phyloP scores from a whole-genome alignment of 2,113 vertebrate genomes.

The Festucalex cinctus region DNA sequence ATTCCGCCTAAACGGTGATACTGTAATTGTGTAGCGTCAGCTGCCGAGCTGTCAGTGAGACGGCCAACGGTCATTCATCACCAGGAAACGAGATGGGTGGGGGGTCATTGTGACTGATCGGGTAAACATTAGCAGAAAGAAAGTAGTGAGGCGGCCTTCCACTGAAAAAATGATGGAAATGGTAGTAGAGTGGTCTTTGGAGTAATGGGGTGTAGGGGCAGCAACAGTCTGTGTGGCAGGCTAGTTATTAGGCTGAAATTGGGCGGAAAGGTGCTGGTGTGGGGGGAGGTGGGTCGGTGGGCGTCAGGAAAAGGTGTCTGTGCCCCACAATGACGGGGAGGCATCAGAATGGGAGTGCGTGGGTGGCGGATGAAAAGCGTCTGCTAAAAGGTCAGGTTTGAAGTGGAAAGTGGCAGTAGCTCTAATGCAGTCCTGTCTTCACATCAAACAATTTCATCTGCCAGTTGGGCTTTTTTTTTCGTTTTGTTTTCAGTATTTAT shows the following conservation, averaged over 20 bases:
- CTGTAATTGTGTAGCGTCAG: conserved; percentile 75
- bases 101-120: conserved; percentile 55
- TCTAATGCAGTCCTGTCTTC: conserved; percentile 55
- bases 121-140: conserved; percentile 63
- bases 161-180: conserved; percentile 50
- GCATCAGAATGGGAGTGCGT: conserved; percentile 54
- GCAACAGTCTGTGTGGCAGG: conserved; percentile 46
- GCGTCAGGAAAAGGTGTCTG: conserved; percentile 27
- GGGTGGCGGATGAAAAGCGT: conserved; percentile 54
- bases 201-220: conserved; percentile 60
- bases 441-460: conserved; percentile 54
- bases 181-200: conserved; percentile 48
- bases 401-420: conserved; percentile 55
- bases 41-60: conserved; percentile 70
- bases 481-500: background rate
- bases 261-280: conserved; percentile 1
- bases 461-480: background rate
- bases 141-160: conserved; percentile 42
- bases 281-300: conserved; percentile 1
- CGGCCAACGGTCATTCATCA: conserved; percentile 71
- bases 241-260: conserved; percentile 38
- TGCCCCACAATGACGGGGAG: conserved; percentile 54
- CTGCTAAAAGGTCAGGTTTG: conserved; percentile 66
- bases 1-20: conserved; percentile 75
- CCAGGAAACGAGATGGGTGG: conserved; percentile 48